Evolutionary conservation across 2,888 invertebrate genomes (phyloP).

Genomic region (Thymelicus sylvestris): DNA sequence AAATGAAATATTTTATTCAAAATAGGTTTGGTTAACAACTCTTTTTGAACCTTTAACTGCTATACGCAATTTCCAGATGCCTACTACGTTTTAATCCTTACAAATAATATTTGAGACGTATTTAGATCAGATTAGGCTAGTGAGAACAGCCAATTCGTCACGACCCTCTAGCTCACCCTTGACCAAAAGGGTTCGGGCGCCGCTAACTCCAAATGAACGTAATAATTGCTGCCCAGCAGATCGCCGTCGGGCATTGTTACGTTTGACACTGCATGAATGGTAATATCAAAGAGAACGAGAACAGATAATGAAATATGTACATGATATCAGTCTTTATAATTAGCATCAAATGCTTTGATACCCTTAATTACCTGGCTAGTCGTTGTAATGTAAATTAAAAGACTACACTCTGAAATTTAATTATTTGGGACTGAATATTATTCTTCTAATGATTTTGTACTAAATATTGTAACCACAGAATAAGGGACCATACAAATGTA

Average conservation of each 20-base stretch:
- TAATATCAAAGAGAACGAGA: slow-evolving; percentile 32
- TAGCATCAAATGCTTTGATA: slow-evolving; percentile 2
- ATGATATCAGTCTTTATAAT: slow-evolving; percentile 27
- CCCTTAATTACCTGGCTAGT: background rate
- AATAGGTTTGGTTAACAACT: too few species aligned
- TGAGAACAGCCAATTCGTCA: slow-evolving; percentile 34
- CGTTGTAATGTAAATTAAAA: slow-evolving; percentile 26
- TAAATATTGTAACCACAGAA: too few species aligned
- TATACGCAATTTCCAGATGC: too few species aligned
- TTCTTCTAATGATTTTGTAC: too few species aligned
- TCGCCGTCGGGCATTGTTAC: slow-evolving; percentile 54
- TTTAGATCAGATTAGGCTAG: slow-evolving; percentile 25
- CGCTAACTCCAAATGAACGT: slow-evolving; percentile 81
- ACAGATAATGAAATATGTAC: background rate
- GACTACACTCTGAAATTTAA: too few species aligned
- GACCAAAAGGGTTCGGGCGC: slow-evolving; percentile 60
- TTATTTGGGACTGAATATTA: too few species aligned
- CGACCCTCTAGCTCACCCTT: slow-evolving; percentile 60
- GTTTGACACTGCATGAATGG: slow-evolving; percentile 44
- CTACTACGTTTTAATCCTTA: slow-evolving; percentile 9
- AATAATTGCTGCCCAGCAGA: slow-evolving; percentile 75
- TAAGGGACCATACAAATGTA: too few species aligned
- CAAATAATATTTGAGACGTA: slow-evolving; percentile 26
- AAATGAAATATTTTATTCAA: too few species aligned
- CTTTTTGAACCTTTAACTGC: too few species aligned